Evolutionary conservation across 1,140 invertebrate genomes (phyloP), one percentile per base, ranked within the genome.

Genomic region (Drosophila setifemur): DNA sequence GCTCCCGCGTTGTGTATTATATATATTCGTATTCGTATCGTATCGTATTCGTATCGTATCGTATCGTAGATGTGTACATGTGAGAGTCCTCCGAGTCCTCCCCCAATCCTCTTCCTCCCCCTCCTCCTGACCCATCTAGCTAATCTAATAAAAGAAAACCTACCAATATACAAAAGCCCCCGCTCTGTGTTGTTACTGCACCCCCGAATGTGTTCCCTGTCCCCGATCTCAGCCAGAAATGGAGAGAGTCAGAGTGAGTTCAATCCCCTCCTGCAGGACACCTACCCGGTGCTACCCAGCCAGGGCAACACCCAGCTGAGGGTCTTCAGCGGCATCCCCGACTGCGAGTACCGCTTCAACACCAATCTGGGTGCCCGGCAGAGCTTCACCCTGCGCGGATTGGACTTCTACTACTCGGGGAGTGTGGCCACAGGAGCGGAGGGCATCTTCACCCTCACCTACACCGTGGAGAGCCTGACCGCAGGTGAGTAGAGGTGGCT

Each of bases 271-370:
- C 31, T 67, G 8, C 60, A 89, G 87, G 87, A 89, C 55, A 95
- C 94, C 0, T 94, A 95, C 73, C 93, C 95, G 1, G 74, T 92
- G 2, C 63, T 94, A 4, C 93, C 96, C 0, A 73, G 90, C 6
- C 5, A 64, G 9, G 93, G 93, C 4, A 79, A 92, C 23, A 92
- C 92, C 0, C 95, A 96, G 87, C 45, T 96, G n/a, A 91, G 95
- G 33, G 91, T 97, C 37, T 95, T 94, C 57, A 97, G 96, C 82
- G 92, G 92, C 2, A 69, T 78, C 8, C 88, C 93, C 2, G 71
- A 91, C 35, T 93, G 92, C 61, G 21, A 70, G 1, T 87, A 92
- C 9, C 33, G 42, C 7, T 26, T 92, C 8, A 52, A 42, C 7
- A 75, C 87, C 3, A 58, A 68, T 37, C 47, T 73, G 64, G 43